Conservation (phyloP, 2,888 invertebrate genomes). For the Drosophila barbarae region DNA sequence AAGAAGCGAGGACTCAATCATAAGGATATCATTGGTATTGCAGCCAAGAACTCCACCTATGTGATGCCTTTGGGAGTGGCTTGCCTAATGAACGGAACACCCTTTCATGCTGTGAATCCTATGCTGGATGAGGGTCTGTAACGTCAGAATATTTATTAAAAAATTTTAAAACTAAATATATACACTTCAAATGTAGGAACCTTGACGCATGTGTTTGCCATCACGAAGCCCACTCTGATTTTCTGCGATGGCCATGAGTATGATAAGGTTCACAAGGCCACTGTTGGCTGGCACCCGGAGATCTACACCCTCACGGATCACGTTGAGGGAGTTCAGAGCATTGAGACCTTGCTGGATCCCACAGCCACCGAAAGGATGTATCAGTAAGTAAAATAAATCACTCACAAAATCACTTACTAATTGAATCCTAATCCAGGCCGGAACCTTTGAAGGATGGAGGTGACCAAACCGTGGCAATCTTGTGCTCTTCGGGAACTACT, state of each 20-base stretch:
- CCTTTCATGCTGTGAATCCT: constrained; percentile 67
- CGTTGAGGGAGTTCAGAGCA: constrained; percentile 45
- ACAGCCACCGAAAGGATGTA: constrained; percentile 49
- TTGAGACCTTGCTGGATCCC: constrained; percentile 44
- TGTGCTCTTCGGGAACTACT: constrained; percentile 70
- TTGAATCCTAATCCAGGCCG: constrained; percentile 25
- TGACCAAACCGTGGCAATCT: constrained; percentile 58
- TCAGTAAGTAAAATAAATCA: constrained; percentile 28
- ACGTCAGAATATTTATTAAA: fast-evolving
- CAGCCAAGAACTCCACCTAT: constrained; percentile 66
- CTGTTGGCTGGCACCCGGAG: constrained; percentile 45
- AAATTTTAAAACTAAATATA: not conserved
- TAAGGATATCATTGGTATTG: constrained; percentile 70
- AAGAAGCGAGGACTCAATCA: constrained; percentile 62
- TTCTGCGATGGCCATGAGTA: constrained; percentile 58
- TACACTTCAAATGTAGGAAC: constrained; percentile 26
- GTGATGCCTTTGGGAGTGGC: constrained; percentile 70
- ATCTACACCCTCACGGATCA: constrained; percentile 50
- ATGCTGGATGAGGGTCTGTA: constrained; percentile 58
- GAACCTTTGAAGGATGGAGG: constrained; percentile 45
- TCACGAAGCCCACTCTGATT: constrained; percentile 54
- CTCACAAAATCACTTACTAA: not conserved
- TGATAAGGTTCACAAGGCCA: constrained; percentile 45
- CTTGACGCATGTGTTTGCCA: constrained; percentile 41
- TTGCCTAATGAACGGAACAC: constrained; percentile 62